A percentile compares a stretch with the other conserved stretches of the same genome.
Conservation (phyloP, 2,888 invertebrate genomes). For the Plemyria rubiginata region DNA sequence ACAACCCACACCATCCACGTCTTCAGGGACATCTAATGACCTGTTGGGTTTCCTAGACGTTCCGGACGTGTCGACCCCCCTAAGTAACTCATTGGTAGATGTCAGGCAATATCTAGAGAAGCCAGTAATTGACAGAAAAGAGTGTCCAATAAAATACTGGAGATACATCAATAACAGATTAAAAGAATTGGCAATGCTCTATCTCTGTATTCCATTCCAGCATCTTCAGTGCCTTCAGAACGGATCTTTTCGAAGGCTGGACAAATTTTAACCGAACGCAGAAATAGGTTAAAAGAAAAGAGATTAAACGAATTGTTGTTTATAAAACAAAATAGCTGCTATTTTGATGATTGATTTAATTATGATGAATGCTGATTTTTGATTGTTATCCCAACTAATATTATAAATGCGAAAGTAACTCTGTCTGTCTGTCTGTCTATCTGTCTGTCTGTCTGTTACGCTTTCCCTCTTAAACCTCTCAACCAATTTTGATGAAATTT, state of each 20-base stretch:
- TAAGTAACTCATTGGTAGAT: constrained; percentile 14
- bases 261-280: neutral
- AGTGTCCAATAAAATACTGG: constrained; percentile 16
- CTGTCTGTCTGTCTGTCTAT: too few species aligned
- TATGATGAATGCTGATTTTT: too few species aligned
- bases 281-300: neutral
- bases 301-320: neutral
- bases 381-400: too few species aligned
- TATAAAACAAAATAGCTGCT: neutral
- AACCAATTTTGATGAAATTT: neutral
- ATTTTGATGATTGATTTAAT: neutral
- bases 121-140: constrained; percentile 17
- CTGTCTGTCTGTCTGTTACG: neutral
- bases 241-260: neutral
- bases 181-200: constrained; percentile 2
- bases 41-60: constrained; percentile 18
- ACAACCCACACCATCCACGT: constrained; percentile 16
- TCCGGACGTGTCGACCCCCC: constrained; percentile 8
- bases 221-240: constrained; percentile 3
- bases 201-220: constrained; percentile 5
- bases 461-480: neutral
- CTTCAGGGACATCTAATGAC: constrained; percentile 16
- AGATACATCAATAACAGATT: constrained; percentile 9
- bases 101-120: constrained; percentile 17
- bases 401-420: too few species aligned